Evolutionary conservation across 2,113 vertebrate genomes (phyloP), one percentile per base, ranked within the genome.

Genomic region (Platichthys stellatus): DNA sequence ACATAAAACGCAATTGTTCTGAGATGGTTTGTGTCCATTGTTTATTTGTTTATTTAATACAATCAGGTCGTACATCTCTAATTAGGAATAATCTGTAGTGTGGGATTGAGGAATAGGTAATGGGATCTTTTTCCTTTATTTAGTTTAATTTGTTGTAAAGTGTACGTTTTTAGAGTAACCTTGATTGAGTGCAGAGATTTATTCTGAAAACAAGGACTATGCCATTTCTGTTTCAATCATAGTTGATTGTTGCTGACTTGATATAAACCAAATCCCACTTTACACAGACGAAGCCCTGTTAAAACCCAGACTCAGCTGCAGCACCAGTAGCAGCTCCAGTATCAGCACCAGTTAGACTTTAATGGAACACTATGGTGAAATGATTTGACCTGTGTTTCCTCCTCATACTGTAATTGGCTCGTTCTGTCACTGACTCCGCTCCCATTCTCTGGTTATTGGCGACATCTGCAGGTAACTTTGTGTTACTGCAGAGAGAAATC

Each of bases 391-490:
- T 35, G 5, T 35, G 5, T n/a, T 64, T 20, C 2, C 15, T 66
- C 4, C 10, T 26, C 21, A 9, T 5, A 20, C 1, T 18, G 11
- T 58, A 5, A 45, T 38, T 20, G 63, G 13, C 9, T 31, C 31
- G 6, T 31, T 31, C 31, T 31, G 31, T 31, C 31, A 14, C 21
- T 14, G 18, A 7, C 17, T 26, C 13, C 17, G 10, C 5, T 71
- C 14, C 12, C 31, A 31, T 71, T 63, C 14, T 17, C 12, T 24
- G 54, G 49, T 35, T 7, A 24, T 13, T 82, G 56, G 15, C 72
- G 81, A 81, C 4, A 74, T 38, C 89, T 89, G 81, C 76, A 70
- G 87, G 81, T 72, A 3, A 53, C 3, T 40, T 6, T 18, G 23
- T 2, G 58, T 24, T 21, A 72, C 11, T 80, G 43, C 81, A 80